Evolutionary conservation across 2,113 vertebrate genomes (phyloP).

Genomic region (Megaleporinus macrocephalus): DNA sequence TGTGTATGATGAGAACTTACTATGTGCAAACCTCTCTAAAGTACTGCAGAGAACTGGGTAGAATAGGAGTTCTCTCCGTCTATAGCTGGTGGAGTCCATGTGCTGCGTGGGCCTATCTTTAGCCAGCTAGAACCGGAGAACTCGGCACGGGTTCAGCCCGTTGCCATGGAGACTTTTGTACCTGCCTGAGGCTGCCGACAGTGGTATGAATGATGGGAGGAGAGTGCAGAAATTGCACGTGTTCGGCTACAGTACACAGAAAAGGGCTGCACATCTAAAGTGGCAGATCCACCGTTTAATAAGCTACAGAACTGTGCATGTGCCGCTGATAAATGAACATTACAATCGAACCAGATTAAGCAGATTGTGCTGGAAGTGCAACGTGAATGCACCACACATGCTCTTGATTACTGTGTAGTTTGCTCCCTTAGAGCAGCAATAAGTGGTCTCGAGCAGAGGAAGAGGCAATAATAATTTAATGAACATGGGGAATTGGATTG

Average conservation of each 20-base stretch:
- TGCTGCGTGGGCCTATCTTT: constrained; percentile 69
- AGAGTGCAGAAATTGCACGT: constrained; percentile 39
- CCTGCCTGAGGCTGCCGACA: constrained; percentile 52
- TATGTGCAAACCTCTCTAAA: not conserved
- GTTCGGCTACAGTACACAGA: not conserved
- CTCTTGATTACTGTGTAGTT: not conserved
- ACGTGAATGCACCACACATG: not conserved
- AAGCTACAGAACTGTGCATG: not conserved
- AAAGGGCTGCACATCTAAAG: constrained; percentile 1
- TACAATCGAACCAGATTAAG: not conserved
- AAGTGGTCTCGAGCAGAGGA: constrained; percentile 1
- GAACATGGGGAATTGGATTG: constrained; percentile 19
- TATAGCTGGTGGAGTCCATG: constrained; percentile 20
- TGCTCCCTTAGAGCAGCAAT: constrained; percentile 9
- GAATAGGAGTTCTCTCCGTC: not conserved
- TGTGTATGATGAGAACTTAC: not conserved
- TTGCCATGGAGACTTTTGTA: constrained; percentile 73
- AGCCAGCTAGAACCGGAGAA: constrained; percentile 62
- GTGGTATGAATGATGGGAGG: constrained; percentile 50
- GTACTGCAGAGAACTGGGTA: constrained; percentile 8
- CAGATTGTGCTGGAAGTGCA: not conserved
- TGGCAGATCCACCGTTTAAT: not conserved
- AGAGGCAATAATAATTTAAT: constrained; percentile 27
- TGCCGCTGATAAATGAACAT: not conserved
- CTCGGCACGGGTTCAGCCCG: constrained; percentile 61